Percentiles rank a stretch among this genome's conserved stretches.
Evolutionary conservation across 2,797 vertebrate genomes (phyloP).

Genomic region (Pangasius sanitwongsei): DNA sequence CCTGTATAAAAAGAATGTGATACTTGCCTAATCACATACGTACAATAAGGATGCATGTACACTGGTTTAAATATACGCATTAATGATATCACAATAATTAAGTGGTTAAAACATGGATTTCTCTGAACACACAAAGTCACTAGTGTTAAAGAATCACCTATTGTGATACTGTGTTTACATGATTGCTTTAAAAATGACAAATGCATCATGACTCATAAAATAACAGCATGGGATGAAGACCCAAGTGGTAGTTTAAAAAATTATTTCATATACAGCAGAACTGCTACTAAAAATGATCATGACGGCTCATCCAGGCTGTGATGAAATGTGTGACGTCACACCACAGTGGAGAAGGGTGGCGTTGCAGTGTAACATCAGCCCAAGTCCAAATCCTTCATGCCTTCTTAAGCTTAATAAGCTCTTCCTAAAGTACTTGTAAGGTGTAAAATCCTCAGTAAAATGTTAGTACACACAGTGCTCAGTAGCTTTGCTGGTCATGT

Average conservation of each 20-base stretch:
- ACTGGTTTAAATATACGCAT: neutral
- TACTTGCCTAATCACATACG: neutral
- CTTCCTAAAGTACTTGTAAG: neutral
- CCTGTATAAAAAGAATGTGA: neutral
- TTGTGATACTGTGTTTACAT: neutral
- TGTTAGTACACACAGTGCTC: conserved; percentile 60
- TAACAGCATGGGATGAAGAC: neutral
- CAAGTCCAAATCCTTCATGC: neutral
- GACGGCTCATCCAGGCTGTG: neutral
- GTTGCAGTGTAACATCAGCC: neutral
- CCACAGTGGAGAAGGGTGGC: neutral
- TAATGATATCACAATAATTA: neutral
- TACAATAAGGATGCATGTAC: neutral
- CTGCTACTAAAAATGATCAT: conserved; percentile 20
- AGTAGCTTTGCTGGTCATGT: conserved; percentile 80
- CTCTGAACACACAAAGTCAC: neutral
- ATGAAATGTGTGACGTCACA: neutral
- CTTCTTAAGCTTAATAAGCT: neutral
- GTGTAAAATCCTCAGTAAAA: neutral
- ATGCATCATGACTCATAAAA: neutral
- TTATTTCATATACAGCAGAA: neutral
- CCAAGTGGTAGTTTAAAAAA: neutral
- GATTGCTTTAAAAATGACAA: conserved; percentile 6
- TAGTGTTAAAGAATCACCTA: conserved; percentile 1
- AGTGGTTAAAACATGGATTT: neutral